Percentiles rank a stretch among this genome's conserved stretches.
These are phyloP conservation scores for Scylla paramamosain DNA, from an alignment of 1,140 invertebrate genomes.

Conservation along the genomic window DNA sequence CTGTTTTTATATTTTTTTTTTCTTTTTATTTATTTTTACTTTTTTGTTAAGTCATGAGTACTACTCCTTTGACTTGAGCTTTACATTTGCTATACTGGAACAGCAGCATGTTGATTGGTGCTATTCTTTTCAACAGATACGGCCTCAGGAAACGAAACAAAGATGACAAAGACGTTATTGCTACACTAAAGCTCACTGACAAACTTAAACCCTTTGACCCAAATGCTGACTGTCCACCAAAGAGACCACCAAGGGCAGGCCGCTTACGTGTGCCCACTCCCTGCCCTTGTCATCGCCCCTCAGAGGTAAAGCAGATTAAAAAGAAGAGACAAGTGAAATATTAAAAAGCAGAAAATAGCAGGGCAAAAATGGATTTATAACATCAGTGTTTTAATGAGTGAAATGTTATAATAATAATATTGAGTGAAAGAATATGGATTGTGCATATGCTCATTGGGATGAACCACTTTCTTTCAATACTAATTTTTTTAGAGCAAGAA, in stretches of 20 bases:
- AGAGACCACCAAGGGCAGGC: conserved; percentile 72
- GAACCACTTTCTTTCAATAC: not conserved
- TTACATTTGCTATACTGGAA: no score
- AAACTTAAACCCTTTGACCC: conserved; percentile 74
- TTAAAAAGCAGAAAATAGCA: no score
- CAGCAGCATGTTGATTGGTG: no score
- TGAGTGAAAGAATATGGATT: no score
- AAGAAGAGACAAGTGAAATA: no score
- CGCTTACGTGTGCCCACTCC: conserved; percentile 70
- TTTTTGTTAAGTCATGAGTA: not conserved
- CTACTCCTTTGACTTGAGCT: not conserved
- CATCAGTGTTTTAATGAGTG: no score
- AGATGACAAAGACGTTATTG: conserved; percentile 49
- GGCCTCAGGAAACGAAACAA: conserved; percentile 60
- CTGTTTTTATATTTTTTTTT: no score
- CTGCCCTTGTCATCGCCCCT: conserved; percentile 70
- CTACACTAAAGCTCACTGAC: conserved; percentile 67
- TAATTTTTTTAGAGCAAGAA: not conserved
- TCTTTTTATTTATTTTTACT: no score
- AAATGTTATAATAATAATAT: no score
- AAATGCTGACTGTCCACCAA: conserved; percentile 67
- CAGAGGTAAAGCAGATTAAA: not conserved
- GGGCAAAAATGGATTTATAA: no score
- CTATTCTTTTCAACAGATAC: conserved; percentile 36
- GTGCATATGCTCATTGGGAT: no score